A percentile compares a stretch with the other conserved stretches of the same genome.
Evolutionary conservation across 1,140 invertebrate genomes (phyloP).

Genomic region (Lasioglossum baleicum): DNA sequence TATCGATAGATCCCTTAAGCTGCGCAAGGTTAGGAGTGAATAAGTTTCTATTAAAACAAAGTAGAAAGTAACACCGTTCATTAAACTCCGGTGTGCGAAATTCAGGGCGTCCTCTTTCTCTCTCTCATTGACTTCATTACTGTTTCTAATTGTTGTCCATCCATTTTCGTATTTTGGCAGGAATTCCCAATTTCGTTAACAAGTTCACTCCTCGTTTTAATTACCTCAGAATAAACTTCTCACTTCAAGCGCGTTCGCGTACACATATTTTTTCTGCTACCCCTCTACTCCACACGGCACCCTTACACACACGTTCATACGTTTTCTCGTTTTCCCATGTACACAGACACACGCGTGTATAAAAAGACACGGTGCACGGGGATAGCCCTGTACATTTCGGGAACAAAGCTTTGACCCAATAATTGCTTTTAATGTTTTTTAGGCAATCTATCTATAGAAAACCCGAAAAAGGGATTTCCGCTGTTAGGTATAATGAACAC

Average conservation of each 20-base stretch:
- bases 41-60: not conserved
- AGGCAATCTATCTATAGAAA: too few species aligned
- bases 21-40: not conserved
- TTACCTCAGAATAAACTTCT: conserved; percentile 34
- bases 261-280: too few species aligned
- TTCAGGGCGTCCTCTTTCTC: not conserved
- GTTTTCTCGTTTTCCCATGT: too few species aligned
- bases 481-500: too few species aligned
- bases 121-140: conserved; percentile 35
- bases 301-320: too few species aligned
- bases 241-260: conserved; percentile 13
- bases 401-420: not conserved
- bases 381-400: conserved; percentile 9
- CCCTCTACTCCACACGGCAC: too few species aligned
- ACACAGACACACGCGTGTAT: not conserved
- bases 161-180: conserved; percentile 32
- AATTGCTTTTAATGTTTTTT: conserved; percentile 3
- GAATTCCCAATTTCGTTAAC: conserved; percentile 38
- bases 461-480: too few species aligned
- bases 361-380: conserved; percentile 5
- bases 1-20: not conserved
- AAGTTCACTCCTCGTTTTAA: conserved; percentile 30
- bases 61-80: conserved; percentile 16
- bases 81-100: conserved; percentile 23
- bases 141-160: conserved; percentile 38